These are phyloP conservation scores for Poeciliopsis turrubarensis DNA, from an alignment of 2,113 vertebrate genomes.

Conservation along the genomic window DNA sequence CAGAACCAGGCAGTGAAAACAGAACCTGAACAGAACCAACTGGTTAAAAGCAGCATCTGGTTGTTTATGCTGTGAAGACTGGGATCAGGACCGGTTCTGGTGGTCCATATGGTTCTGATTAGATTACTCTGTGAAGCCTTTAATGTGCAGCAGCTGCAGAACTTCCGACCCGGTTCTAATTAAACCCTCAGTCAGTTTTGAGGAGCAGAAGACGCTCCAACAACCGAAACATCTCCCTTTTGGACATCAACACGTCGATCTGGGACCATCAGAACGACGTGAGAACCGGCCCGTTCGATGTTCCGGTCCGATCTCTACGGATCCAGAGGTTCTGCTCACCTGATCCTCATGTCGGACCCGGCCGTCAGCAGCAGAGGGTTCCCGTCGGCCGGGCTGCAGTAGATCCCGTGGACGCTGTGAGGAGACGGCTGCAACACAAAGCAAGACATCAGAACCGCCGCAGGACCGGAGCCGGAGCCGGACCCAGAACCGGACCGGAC, in stretches of 20 bases:
- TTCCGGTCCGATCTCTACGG: not conserved
- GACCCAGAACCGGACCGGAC: constrained; percentile 70
- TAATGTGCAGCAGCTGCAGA: too few relatives aligned
- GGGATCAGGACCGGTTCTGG: not conserved
- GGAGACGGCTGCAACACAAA: constrained; percentile 84
- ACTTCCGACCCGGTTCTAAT: too few relatives aligned
- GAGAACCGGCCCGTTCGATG: not conserved
- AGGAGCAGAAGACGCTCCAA: too few relatives aligned
- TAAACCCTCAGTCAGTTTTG: too few relatives aligned
- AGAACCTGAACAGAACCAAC: constrained; percentile 74
- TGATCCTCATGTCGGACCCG: constrained; percentile 99
- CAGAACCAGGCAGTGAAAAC: constrained; percentile 37
- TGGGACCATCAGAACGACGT: too few relatives aligned
- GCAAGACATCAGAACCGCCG: not conserved
- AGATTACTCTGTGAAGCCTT: too few relatives aligned
- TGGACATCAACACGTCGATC: too few relatives aligned
- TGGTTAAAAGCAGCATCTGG: not conserved
- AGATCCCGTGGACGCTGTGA: constrained; percentile 95
- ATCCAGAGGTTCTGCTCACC: constrained; percentile 72
- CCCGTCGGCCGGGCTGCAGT: constrained; percentile 96
- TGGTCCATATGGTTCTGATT: not conserved
- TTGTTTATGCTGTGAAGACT: too few relatives aligned
- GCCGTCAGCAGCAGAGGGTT: constrained; percentile 97
- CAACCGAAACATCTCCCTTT: too few relatives aligned
- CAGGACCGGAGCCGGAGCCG: not conserved